Base-by-base conservation (phyloP, 1,140 invertebrate species). In the Cydia fagiglandana region DNA sequence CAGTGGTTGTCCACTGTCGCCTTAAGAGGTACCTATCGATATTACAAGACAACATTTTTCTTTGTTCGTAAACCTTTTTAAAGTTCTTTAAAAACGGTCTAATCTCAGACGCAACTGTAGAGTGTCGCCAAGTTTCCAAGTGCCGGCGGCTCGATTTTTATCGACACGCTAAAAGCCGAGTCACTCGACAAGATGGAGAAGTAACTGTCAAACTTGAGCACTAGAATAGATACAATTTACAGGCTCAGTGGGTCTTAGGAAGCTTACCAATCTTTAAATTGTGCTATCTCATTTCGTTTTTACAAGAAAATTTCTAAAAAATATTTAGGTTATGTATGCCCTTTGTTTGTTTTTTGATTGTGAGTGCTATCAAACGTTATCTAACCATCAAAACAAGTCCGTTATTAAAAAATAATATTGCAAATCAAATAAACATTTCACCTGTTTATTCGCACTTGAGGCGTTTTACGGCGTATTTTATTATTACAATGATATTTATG, bases 401-500 rank as follows among this genome's bases (percentile, higher is more conserved):
- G n/a, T 56, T 56, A 61, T 12, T 61, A 70, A 70, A 70, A 41
- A 3, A 24, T 38, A 45, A 41, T 45, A 70, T 70, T 41, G 66
- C 66, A 70, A 45, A 70, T 70, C 66, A 70, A 70, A 70, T 70
- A 70, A 70, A 70, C 66, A 70, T 70, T 20, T n/a, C 13, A 38
- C 66, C 66, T 70, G 34, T 70, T 70, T 70, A 70, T 38, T 70
- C 34, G 66, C 28, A 34, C 30, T 38, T 13, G 30, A 38, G 56
- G 56, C 9, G 34, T 70, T 70, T 38, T 38, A 38, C 64, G 64
- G 64, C 64, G 17, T 70, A 38, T 70, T 70, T 70, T 70, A 70
- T 70, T 70, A 70, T 70, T 45, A 70, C 34, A 70, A 70, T 70
- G 66, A 70, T 70, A 70, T 70, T 70, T 70, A 70, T 70, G 66